phyloP scores from a whole-genome alignment of 2,888 invertebrate genomes.

The Eugnorisma glareosa region DNA sequence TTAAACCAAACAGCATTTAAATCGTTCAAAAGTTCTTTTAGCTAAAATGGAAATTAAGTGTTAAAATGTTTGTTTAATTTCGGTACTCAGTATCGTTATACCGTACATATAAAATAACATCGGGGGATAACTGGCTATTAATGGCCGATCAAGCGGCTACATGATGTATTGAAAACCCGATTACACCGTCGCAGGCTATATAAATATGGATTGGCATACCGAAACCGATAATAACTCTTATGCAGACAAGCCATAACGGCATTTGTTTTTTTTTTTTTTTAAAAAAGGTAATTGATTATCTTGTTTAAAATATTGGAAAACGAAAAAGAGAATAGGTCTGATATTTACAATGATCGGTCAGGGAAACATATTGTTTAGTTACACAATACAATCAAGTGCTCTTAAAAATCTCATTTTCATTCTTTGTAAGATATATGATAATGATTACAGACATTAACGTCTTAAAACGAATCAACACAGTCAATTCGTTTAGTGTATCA shows the following conservation, averaged over 20 bases:
- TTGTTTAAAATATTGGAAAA: background rate
- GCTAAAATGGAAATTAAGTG: slow-evolving; percentile 28
- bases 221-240: slow-evolving; percentile 43
- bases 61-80: slow-evolving; percentile 31
- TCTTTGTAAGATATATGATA: no score
- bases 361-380: background rate
- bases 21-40: slow-evolving; percentile 26
- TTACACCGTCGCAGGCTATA: slow-evolving; percentile 37
- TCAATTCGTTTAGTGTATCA: no score
- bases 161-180: slow-evolving; percentile 61
- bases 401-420: no score
- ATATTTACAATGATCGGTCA: background rate
- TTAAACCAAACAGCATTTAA: slow-evolving; percentile 14
- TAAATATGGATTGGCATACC: slow-evolving; percentile 36
- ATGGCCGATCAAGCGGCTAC: slow-evolving; percentile 48
- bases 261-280: background rate
- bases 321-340: background rate
- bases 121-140: slow-evolving; percentile 50
- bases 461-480: no score
- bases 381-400: no score
- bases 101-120: slow-evolving; percentile 24
- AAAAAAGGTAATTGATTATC: slow-evolving; percentile 9
- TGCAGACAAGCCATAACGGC: slow-evolving; percentile 1
- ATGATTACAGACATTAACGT: no score
- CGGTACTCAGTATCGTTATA: background rate